These are phyloP conservation scores for Collichthys lucidus DNA, from an alignment of 2,113 vertebrate species.

Conservation along the genomic window DNA sequence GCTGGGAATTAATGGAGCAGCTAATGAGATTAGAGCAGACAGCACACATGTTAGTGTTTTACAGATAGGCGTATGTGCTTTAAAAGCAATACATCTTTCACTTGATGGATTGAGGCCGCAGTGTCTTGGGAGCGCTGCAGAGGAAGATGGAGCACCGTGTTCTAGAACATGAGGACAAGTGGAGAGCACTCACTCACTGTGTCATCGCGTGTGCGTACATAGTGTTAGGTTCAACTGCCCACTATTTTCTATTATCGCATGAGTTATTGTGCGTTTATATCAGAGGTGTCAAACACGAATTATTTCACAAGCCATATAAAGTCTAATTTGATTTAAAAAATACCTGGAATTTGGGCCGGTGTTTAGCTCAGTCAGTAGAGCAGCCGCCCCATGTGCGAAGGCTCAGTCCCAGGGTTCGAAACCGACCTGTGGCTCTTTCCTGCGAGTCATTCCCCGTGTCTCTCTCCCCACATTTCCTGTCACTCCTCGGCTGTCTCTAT, in stretches of 20 bases:
- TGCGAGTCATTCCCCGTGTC: too few relatives aligned
- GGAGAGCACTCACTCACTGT: constrained; percentile 15
- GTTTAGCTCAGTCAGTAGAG: too few relatives aligned
- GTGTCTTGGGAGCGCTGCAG: constrained; percentile 47
- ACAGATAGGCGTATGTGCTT: constrained; percentile 67
- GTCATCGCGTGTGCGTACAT: neutral
- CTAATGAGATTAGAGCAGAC: constrained; percentile 75
- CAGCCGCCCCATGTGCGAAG: too few relatives aligned
- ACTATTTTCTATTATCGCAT: neutral
- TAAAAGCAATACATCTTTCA: constrained; percentile 75
- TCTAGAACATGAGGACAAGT: constrained; percentile 43
- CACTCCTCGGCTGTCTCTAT: too few relatives aligned
- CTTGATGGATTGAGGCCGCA: constrained; percentile 69
- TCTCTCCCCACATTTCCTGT: too few relatives aligned
- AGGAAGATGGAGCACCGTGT: constrained; percentile 58
- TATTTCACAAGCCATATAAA: too few relatives aligned
- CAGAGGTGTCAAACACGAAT: too few relatives aligned
- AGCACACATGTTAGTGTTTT: constrained; percentile 81
- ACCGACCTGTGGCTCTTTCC: too few relatives aligned
- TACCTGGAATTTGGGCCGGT: too few relatives aligned
- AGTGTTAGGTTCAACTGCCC: neutral
- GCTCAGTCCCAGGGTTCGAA: too few relatives aligned
- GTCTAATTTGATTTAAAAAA: too few relatives aligned
- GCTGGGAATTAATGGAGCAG: constrained; percentile 68
- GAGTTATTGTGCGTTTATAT: too few relatives aligned